Conservation (phyloP, 1,140 invertebrate species). For the Drosophila tristis region DNA sequence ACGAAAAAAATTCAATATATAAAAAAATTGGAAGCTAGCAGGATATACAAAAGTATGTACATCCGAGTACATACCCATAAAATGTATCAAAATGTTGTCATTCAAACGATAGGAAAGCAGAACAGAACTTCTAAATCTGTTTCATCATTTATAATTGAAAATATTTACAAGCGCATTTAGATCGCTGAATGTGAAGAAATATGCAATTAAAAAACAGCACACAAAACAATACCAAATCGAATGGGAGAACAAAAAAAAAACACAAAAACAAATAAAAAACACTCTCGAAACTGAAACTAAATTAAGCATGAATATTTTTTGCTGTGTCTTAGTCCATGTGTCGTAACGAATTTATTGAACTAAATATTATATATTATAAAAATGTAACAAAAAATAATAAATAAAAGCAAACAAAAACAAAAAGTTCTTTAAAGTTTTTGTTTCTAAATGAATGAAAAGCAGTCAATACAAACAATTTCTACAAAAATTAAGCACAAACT, state of each 20-base stretch:
- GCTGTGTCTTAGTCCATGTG: constrained; percentile 82
- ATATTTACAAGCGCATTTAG: constrained; percentile 72
- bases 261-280: constrained; percentile 20
- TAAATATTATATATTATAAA: constrained; percentile 64
- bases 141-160: constrained; percentile 68
- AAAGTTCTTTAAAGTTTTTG: constrained; percentile 37
- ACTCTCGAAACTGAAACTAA: constrained; percentile 62
- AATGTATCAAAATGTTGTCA: constrained; percentile 20
- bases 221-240: constrained; percentile 8
- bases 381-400: constrained; percentile 27
- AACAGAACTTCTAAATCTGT: constrained; percentile 60
- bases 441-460: constrained; percentile 48
- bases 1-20: constrained; percentile 18
- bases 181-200: constrained; percentile 49
- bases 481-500: constrained; percentile 78
- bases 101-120: constrained; percentile 5
- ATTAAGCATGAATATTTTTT: constrained; percentile 82
- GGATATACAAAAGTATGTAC: not conserved
- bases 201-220: constrained; percentile 48
- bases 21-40: constrained; percentile 27
- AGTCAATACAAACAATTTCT: constrained; percentile 63
- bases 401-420: constrained; percentile 18
- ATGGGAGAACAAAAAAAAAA: constrained; percentile 15
- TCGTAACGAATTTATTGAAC: constrained; percentile 81
- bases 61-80: not conserved